Percentiles rank a stretch among this genome's conserved stretches.
phyloP scores from a whole-genome alignment of 2,888 invertebrate genomes.

The Nephrotoma guestfalica region DNA sequence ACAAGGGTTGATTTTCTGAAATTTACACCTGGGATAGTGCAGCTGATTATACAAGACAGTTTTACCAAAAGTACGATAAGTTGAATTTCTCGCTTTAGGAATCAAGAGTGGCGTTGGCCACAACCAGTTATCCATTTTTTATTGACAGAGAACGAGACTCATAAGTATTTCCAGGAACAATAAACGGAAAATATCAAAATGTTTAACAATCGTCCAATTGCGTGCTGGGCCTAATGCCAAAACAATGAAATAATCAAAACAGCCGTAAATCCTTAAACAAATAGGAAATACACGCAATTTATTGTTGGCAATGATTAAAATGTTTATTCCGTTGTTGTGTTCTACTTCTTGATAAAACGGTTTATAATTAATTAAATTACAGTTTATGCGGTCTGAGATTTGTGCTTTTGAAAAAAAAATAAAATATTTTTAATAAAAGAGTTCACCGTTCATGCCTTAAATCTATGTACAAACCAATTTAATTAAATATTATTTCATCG shows the following conservation, averaged over 20 bases:
- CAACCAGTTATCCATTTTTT: too few relatives aligned
- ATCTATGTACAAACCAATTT: background rate
- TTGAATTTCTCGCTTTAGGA: too few relatives aligned
- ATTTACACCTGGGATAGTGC: too few relatives aligned
- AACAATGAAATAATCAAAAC: background rate
- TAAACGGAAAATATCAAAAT: background rate
- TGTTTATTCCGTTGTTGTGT: background rate
- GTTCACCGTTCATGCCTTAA: too few relatives aligned
- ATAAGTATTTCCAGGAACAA: background rate
- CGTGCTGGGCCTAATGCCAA: background rate
- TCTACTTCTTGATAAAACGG: background rate
- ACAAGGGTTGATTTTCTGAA: too few relatives aligned
- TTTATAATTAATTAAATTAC: background rate
- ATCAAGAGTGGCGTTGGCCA: too few relatives aligned
- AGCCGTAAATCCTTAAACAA: background rate
- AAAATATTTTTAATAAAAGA: too few relatives aligned
- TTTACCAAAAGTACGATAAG: too few relatives aligned
- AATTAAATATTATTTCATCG: background rate
- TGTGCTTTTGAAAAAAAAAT: background rate
- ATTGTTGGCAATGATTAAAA: background rate
- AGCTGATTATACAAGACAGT: too few relatives aligned
- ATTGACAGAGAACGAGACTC: too few relatives aligned
- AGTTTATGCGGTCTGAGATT: background rate
- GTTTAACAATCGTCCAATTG: background rate
- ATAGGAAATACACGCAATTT: background rate